A percentile compares a stretch with the other conserved stretches of the same genome.
Evolutionary conservation across 2,888 invertebrate species (phyloP).

Genomic region (Heliconius ismenius): DNA sequence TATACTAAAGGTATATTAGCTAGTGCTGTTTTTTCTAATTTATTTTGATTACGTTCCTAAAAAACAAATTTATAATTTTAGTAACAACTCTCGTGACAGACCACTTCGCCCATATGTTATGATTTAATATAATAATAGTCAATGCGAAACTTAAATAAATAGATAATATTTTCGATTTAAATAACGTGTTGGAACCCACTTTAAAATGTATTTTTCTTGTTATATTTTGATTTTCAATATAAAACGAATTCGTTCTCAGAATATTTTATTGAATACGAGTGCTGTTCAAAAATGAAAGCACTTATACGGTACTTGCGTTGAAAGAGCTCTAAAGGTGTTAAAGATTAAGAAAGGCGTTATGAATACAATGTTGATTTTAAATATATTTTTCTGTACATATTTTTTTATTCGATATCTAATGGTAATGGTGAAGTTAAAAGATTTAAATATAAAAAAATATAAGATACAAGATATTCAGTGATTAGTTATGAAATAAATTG

Average conservation of each 20-base stretch:
- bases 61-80: not conserved
- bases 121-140: not conserved
- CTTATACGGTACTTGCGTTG: conserved; percentile 2
- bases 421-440: not conserved
- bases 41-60: too few relatives aligned
- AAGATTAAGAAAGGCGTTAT: not conserved
- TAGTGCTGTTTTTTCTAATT: not conserved
- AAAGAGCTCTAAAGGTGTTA: not conserved
- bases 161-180: not conserved
- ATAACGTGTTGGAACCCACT: not conserved
- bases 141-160: not conserved
- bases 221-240: not conserved
- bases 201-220: not conserved
- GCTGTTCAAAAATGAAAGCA: conserved; percentile 7
- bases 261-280: conserved; percentile 12
- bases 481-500: too few relatives aligned
- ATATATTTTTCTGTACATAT: not conserved
- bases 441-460: not conserved
- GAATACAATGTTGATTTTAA: not conserved
- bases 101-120: not conserved
- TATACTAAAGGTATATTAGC: not conserved
- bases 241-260: conserved; percentile 4
- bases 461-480: too few relatives aligned
- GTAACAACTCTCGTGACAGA: not conserved
- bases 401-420: not conserved